Percentiles rank a stretch among this genome's conserved stretches.
Evolutionary conservation across 2,888 invertebrate species (phyloP).

Genomic region (Anticlea derivata): DNA sequence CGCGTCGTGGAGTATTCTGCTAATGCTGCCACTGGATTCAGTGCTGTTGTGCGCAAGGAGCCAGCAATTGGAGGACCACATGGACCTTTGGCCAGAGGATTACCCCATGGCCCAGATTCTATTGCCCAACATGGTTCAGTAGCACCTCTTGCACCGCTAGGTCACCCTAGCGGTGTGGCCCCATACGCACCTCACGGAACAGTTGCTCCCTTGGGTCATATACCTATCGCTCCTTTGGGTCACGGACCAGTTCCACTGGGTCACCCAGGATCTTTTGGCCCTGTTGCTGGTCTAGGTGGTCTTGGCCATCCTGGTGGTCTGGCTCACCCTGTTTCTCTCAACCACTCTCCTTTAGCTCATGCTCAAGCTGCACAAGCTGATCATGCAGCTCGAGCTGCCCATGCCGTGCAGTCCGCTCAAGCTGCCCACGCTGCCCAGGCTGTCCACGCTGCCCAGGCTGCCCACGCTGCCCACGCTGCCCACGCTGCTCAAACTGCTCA

Average conservation of each 20-base stretch:
- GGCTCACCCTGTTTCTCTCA: conserved; percentile 18
- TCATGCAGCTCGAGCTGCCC: conserved; percentile 14
- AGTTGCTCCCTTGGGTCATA: conserved; percentile 27
- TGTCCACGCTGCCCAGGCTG: conserved; percentile 28
- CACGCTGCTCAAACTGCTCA: conserved; percentile 30
- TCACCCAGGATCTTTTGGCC: conserved; percentile 15
- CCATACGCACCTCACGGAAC: conserved; percentile 15
- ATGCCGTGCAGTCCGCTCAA: conserved; percentile 26
- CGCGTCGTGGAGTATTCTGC: conserved; percentile 83
- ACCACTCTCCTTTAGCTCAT: conserved; percentile 28
- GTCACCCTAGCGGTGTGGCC: conserved; percentile 2
- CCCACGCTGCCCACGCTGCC: conserved; percentile 30
- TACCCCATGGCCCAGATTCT: conserved; percentile 32
- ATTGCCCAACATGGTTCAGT: conserved; percentile 25
- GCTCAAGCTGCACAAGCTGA: conserved; percentile 30
- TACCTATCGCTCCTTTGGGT: conserved; percentile 24
- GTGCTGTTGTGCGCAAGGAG: conserved; percentile 63
- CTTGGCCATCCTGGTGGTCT: conserved; percentile 18
- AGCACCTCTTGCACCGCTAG: conserved; percentile 12
- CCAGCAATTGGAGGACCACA: conserved; percentile 44
- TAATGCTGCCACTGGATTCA: conserved; percentile 61
- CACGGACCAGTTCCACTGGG: conserved; percentile 29
- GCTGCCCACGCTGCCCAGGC: conserved; percentile 38
- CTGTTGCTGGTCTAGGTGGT: conserved; percentile 4
- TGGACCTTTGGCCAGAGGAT: conserved; percentile 22